Base-by-base conservation (phyloP, 23 tunicate species). In the Styela plicata region DNA sequence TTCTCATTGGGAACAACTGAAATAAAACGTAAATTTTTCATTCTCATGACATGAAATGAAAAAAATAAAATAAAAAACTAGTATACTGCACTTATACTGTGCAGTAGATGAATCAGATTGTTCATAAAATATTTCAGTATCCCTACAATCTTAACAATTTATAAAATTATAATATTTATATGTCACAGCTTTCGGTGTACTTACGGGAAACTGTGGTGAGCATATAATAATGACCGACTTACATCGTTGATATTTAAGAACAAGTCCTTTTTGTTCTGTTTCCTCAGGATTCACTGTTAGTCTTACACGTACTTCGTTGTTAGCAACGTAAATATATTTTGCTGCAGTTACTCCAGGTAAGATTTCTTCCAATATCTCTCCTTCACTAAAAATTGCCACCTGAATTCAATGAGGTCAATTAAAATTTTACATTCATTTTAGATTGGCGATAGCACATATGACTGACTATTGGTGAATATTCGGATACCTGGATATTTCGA, bases 1-100 rank as follows among this genome's bases (percentile, higher is more conserved):
- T 28, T 71, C 18, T 33, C 77, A 36, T 30, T 7, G 77, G 77
- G 77, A 2, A 30, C 77, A 34, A 31, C 77, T 32, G 36, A 28
- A 31, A 66, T 44, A 44, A 44, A 5, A 44, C 7, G 13, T 5
- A 7, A 44, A 5, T 5, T 44, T 44, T 5, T 44, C 10, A 5
- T 44, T 5, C 57, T 44, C 13, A 5, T 44, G 13, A 44, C 7
- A 44, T 5, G 10, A 44, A 44, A 44, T 5, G 57, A 44, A 13
- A 5, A 44, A 13, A 13, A 7, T 44, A n/a, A n/a, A n/a, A n/a
- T n/a, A n/a, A n/a, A n/a, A n/a, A n/a, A n/a, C n/a, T n/a, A n/a
- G n/a, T n/a, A n/a, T n/a, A n/a, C n/a, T n/a, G n/a, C n/a, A n/a
- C n/a, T n/a, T n/a, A n/a, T n/a, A n/a, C n/a, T n/a, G n/a, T n/a